These are phyloP conservation scores for Campoplex nolae DNA, from an alignment of 2,888 invertebrate species.

Conservation along the genomic window DNA sequence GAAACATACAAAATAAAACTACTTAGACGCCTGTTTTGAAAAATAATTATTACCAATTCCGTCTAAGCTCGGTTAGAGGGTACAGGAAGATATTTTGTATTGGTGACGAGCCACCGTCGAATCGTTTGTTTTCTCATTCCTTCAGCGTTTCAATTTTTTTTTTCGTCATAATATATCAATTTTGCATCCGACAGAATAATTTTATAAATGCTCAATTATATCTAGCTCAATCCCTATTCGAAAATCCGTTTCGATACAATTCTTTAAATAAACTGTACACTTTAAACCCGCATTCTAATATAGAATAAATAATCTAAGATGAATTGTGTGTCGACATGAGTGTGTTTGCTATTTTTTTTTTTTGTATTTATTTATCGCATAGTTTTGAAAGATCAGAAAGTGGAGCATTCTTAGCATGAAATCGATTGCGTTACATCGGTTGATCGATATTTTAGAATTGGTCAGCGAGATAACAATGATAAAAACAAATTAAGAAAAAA, in stretches of 20 bases:
- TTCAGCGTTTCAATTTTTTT: neutral
- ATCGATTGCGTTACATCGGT: conserved; percentile 12
- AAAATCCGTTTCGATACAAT: conserved; percentile 65
- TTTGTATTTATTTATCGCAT: conserved; percentile 45
- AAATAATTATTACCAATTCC: conserved; percentile 53
- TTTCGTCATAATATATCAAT: conserved; percentile 33
- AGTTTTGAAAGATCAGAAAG: conserved; percentile 72
- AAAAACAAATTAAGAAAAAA: neutral
- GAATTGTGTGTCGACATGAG: conserved; percentile 69
- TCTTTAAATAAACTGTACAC: conserved; percentile 72
- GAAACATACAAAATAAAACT: conserved; percentile 5
- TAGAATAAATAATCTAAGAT: conserved; percentile 79
- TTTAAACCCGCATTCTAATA: conserved; percentile 74
- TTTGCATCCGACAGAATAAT: conserved; percentile 14
- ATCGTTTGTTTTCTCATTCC: conserved; percentile 17
- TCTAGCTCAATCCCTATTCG: conserved; percentile 50
- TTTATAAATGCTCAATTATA: conserved; percentile 4
- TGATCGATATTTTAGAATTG: conserved; percentile 61
- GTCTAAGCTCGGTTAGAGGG: conserved; percentile 61
- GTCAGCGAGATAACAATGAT: conserved; percentile 60
- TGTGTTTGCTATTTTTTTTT: neutral
- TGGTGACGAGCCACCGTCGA: conserved; percentile 32
- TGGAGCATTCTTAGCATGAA: conserved; percentile 60
- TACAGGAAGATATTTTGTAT: conserved; percentile 64
- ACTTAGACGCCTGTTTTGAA: conserved; percentile 36